Conservation (phyloP, 2,797 vertebrate species). For the Furcifer pardalis region DNA sequence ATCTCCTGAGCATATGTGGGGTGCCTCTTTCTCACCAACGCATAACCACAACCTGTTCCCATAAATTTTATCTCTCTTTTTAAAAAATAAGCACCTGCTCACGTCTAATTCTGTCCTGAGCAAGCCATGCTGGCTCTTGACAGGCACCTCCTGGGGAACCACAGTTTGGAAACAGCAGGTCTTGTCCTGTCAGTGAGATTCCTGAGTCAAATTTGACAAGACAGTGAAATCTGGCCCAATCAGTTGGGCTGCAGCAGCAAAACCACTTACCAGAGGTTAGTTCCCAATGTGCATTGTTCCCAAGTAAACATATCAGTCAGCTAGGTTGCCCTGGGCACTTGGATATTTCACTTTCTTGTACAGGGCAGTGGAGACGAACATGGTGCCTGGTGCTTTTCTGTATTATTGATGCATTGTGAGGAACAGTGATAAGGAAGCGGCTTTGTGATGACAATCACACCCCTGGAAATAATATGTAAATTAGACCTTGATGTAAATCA, state of each 20-base stretch:
- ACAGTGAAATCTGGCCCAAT: not conserved
- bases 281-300: not conserved
- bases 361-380: too few species aligned
- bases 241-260: not conserved
- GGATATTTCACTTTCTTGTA: not conserved
- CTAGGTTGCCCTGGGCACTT: too few species aligned
- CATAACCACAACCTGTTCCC: not conserved
- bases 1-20: not conserved
- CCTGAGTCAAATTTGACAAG: not conserved
- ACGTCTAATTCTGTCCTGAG: not conserved
- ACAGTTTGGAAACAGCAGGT: not conserved
- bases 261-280: not conserved
- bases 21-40: not conserved
- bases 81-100: not conserved
- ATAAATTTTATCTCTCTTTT: not conserved
- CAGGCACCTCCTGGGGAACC: conserved; percentile 9
- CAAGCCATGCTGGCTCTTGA: not conserved
- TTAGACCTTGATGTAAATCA: not conserved
- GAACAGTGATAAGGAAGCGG: not conserved
- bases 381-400: not conserved
- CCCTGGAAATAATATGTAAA: not conserved
- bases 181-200: conserved; percentile 14
- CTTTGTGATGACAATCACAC: too few species aligned
- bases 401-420: not conserved
- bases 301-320: not conserved